phyloP scores from a whole-genome alignment of 2,113 vertebrate genomes.

The Stegostoma tigrinum region DNA sequence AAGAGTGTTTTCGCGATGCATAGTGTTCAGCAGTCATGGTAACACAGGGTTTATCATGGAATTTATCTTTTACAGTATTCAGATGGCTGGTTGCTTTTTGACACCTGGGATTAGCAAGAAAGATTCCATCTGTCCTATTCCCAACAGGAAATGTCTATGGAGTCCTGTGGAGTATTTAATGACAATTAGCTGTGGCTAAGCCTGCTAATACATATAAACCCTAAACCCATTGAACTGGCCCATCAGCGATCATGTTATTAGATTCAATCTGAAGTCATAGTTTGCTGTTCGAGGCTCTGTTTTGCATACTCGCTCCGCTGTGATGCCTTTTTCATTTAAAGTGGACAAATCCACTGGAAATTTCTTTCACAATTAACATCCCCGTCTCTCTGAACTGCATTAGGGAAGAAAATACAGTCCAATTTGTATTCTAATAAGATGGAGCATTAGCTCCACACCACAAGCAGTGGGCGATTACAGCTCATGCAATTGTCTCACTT shows the following conservation, averaged over 20 bases:
- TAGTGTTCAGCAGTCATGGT: not conserved
- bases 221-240: not conserved
- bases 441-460: not conserved
- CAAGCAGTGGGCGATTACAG: not conserved
- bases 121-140: not conserved
- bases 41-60: not conserved
- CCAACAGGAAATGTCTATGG: not conserved
- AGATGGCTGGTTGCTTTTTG: not conserved
- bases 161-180: not conserved
- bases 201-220: not conserved
- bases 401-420: not conserved
- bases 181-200: not conserved
- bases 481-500: not conserved
- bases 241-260: not conserved
- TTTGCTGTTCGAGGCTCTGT: not conserved
- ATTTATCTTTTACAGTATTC: not conserved
- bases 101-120: not conserved
- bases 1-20: not conserved
- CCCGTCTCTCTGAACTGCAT: not conserved
- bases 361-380: not conserved
- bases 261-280: not conserved
- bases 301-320: not conserved
- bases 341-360: not conserved
- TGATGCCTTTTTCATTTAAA: not conserved
- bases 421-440: conserved; percentile 14